Base-by-base conservation (phyloP, 1,140 invertebrate species). In the Pseudomyrmex concolor region DNA sequence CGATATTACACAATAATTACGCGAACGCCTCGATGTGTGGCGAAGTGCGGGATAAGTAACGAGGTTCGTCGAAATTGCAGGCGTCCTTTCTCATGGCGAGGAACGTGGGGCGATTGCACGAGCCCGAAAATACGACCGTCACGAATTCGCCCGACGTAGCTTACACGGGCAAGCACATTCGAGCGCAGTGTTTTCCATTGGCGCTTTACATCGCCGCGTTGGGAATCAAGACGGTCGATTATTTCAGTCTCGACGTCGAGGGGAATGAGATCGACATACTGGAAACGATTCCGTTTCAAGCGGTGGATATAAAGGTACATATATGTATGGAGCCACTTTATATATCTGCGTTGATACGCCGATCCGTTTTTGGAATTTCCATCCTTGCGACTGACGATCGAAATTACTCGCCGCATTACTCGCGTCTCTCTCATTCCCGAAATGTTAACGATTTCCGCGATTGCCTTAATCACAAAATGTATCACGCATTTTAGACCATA, bases 151-250 rank as follows among this genome's bases (percentile, higher is more conserved):
- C 62, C 15, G 91, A 91, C 51, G 85, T 91, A 3, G 91, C 89
- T n/a, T 70, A 92, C 57, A 80, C 50, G 9, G 91, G 91, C 2
- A 19, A 19, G 13, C 90, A 91, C 62, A 86, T 93, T 2, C 76
- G 90, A 22, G 94, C 95, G 10, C 95, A 95, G 81, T 95, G 95
- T 86, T 94, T 95, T 76, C 95, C 95, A 9, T 87, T 95, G 0
- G 93, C 92, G 57, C 92, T 95, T 9, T 93, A 95, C 60, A 88
- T 95, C 19, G 84, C 93, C 15, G 95, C 95, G 9, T 86, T 94
- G 9, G 94, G 93, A 62, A 59, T 92, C 4, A 92, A 90, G 15
- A 89, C 90, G 2, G 84, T 95, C 3, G 92, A 95, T 90, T 95
- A 95, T 84, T 94, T 95, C 48, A 95, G 94, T 86, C 90, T 95